Evolutionary conservation across 1,140 invertebrate genomes (phyloP).

Genomic region (Drosophila tristis): DNA sequence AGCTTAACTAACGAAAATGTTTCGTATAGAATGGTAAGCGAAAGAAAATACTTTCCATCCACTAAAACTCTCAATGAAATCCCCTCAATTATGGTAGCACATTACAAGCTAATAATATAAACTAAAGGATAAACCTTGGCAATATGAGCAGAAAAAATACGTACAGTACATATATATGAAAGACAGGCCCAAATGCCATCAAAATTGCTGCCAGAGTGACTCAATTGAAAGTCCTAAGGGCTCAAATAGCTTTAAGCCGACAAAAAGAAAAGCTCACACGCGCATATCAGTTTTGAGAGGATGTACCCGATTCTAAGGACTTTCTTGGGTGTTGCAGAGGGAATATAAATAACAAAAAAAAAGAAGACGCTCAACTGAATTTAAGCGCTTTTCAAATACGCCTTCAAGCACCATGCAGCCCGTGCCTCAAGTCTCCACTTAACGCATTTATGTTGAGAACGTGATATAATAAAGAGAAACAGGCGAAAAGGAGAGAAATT

Average conservation of each 20-base stretch:
- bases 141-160: conserved; percentile 38
- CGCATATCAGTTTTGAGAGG: conserved; percentile 30
- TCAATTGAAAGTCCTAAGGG: conserved; percentile 33
- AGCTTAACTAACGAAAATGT: too few species aligned
- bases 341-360: conserved; percentile 49
- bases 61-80: conserved; percentile 33
- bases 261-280: conserved; percentile 41
- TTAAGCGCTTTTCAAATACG: conserved; percentile 78
- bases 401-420: conserved; percentile 38
- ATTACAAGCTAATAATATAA: conserved; percentile 79
- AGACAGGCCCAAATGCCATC: conserved; percentile 66
- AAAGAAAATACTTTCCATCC: not conserved
- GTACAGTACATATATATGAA: conserved; percentile 31
- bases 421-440: conserved; percentile 61
- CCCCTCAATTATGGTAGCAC: conserved; percentile 71
- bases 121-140: conserved; percentile 73
- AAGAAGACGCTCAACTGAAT: conserved; percentile 63
- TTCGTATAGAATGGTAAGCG: too few species aligned
- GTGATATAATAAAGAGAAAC: conserved; percentile 77
- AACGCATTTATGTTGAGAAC: conserved; percentile 80
- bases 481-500: conserved; percentile 45
- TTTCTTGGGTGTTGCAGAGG: conserved; percentile 46
- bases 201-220: conserved; percentile 64
- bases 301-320: conserved; percentile 48
- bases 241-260: conserved; percentile 60